Base-by-base conservation (phyloP, 2,888 invertebrate genomes). In the Ypsolopha sequella region DNA sequence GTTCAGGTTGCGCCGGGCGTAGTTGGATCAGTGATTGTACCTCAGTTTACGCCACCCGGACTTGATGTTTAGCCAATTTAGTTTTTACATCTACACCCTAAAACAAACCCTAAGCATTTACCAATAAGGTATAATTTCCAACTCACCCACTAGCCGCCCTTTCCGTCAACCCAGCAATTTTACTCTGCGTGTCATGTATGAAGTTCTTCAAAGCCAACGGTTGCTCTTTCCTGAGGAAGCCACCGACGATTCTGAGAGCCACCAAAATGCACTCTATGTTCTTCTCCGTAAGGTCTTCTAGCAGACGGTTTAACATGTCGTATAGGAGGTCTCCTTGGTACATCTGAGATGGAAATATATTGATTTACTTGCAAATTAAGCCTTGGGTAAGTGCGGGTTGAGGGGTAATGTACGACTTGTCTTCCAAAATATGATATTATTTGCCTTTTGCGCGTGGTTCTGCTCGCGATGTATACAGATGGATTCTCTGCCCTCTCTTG, bases 201-300 rank as follows among this genome's bases (percentile, higher is more conserved):
- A 94, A 89, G 54, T 89, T 88, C 78, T 95, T 96, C 52, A 98
- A 84, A 0, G 91, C 90, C 0, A 89, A 55, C 0, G 98, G 96
- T 72, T 97, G 93, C 59, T 96, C 96, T 70, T 95, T 96, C 39
- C 98, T 86, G 56, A 98, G 75, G 46, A 89, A 89, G 62, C 95
- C 97, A 1, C 98, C 98, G 6, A 94, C 92, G 54, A 90, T 91
- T 61, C 91, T 91, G 46, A 98, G 78, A 7, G 95, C 87, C 0
- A 93, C 80, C 9, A 98, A 73, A 57, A 97, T 91, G 52, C 97
- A 91, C 63, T 97, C 97, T 8, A 98, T 91, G 56, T 92, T 91
- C 75, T 95, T 96, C 72, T 95, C 95, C 0, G 85, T 80, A 0
- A 90, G 56, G 6, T 87, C 86, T 0, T 88, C 82, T 0, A 90